These are phyloP conservation scores for Ceratina australensis DNA, from an alignment of 1,140 invertebrate genomes.

Conservation along the genomic window DNA sequence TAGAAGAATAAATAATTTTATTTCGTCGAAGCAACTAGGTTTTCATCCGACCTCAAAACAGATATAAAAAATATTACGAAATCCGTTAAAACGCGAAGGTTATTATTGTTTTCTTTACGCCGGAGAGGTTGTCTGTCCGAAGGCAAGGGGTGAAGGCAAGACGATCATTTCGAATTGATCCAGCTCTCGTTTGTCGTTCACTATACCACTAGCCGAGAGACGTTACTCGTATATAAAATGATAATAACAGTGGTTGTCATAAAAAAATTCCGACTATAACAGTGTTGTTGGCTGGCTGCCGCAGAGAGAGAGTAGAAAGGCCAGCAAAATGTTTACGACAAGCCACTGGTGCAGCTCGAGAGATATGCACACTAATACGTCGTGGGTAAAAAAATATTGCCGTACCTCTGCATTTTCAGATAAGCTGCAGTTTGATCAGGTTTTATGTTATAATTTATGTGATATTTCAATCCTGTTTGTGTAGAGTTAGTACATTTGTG, in stretches of 20 bases:
- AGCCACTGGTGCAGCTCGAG: background rate
- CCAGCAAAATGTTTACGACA: constrained; percentile 35
- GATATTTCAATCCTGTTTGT: no score
- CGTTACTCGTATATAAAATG: constrained; percentile 20
- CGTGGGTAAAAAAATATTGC: background rate
- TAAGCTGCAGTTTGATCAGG: no score
- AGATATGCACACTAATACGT: background rate
- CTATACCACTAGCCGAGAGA: background rate
- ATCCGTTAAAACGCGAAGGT: background rate
- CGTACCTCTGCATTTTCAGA: no score
- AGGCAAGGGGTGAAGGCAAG: no score
- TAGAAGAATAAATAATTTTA: no score
- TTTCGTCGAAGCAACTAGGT: no score
- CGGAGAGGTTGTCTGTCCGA: no score
- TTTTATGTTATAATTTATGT: no score
- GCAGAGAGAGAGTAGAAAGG: background rate
- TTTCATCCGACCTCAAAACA: no score
- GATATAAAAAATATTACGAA: no score
- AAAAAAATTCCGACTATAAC: constrained; percentile 27
- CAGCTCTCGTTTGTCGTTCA: background rate
- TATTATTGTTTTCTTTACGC: background rate
- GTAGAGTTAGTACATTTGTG: no score
- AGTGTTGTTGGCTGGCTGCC: background rate
- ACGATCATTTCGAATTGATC: constrained; percentile 8
- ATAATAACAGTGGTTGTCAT: constrained; percentile 16